A percentile compares a stretch with the other conserved stretches of the same genome.
Conservation (phyloP, 2,888 invertebrate genomes). For the Athripsodes cinereus region DNA sequence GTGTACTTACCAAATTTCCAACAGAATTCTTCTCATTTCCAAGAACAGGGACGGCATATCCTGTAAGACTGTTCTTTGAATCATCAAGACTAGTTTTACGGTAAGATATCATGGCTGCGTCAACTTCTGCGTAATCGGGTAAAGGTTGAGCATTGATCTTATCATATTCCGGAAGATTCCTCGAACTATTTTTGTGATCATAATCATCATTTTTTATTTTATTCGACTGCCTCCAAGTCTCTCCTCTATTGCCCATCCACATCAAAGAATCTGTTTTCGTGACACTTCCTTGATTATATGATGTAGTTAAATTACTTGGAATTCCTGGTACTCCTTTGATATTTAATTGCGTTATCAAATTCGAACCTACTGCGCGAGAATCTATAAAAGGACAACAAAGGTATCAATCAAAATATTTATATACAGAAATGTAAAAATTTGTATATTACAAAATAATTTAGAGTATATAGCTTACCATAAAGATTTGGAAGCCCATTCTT, state of each 20-base stretch:
- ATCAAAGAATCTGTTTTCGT: constrained; percentile 51
- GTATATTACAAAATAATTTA: background rate
- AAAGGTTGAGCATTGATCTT: constrained; percentile 41
- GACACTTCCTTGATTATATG: constrained; percentile 45
- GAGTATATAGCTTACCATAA: constrained; percentile 13
- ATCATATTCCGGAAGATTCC: constrained; percentile 39
- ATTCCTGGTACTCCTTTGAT: constrained; percentile 53
- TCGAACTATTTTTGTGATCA: constrained; percentile 24
- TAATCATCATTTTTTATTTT: constrained; percentile 32
- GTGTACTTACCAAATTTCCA: constrained; percentile 51
- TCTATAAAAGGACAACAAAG: constrained; percentile 17
- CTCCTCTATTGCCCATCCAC: constrained; percentile 53
- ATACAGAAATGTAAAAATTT: background rate
- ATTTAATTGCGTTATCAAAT: constrained; percentile 58
- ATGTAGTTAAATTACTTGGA: constrained; percentile 49
- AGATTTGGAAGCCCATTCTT: constrained; percentile 54
- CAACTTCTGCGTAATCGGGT: constrained; percentile 66
- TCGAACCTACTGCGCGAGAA: constrained; percentile 36
- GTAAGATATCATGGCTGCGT: constrained; percentile 48
- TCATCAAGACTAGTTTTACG: constrained; percentile 43
- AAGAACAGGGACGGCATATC: constrained; percentile 77
- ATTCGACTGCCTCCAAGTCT: constrained; percentile 43
- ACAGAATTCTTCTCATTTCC: constrained; percentile 54
- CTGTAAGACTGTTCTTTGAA: constrained; percentile 57
- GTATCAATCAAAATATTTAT: background rate